Base-by-base conservation (phyloP, 2,888 invertebrate genomes). In the Phengaris alcon region DNA sequence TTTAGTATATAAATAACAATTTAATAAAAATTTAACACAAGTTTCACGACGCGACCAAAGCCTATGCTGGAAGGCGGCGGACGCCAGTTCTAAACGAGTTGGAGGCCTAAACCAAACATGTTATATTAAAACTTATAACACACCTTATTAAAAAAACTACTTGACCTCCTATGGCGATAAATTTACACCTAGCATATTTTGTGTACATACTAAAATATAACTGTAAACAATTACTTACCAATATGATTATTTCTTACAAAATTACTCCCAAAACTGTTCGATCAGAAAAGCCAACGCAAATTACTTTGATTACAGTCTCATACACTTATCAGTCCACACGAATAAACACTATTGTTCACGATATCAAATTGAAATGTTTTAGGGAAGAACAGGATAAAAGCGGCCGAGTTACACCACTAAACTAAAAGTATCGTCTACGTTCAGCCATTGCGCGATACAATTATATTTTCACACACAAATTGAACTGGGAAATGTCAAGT, bases 171-270 rank as follows among this genome's bases (percentile, higher is more conserved):
- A 7, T 57, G n/a, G n/a, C n/a, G 57, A 57, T 15, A 2, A 15
- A 59, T 4, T 22, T 59, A 59, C 59, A 22, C 15, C 59, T 59
- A 59, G 22, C 9, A 22, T 22, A 22, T 10, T 59, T 22, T 9
- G 9, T 15, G 22, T 57, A 73, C 68, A 77, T 75, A 74, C 74
- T 75, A 76, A 76, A 54, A 75, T 64, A 77, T 68, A 15, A 64
- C 52, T 46, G 51, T 8, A 68, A 68, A 68, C 12, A 51, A 54
- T 80, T 84, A 90, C 91, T 91, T 86, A 91, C 91, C 91, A 87
- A 85, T 81, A 87, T 84, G 83, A 87, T 86, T 80, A 85, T 86
- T 86, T 88, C 83, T 84, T 82, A 83, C 80, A 81, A 84, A 85
- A 84, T 85, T 80, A 82, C 79, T 82, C 80, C 79, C 81, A 81